Base-by-base conservation (phyloP, 2,888 invertebrate species). In the Hymenopus coronatus region DNA sequence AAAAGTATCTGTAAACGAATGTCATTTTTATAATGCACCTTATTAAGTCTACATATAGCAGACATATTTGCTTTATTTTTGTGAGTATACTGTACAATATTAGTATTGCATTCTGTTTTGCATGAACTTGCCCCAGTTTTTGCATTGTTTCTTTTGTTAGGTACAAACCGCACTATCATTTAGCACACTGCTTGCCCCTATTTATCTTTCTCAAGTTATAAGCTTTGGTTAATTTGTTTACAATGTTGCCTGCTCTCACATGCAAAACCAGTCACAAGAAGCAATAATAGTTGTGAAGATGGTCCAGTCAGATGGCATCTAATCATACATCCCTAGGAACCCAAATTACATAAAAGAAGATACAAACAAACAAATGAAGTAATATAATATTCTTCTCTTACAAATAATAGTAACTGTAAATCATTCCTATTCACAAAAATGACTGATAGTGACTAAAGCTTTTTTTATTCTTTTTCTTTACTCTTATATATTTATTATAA, bases 401-500 rank as follows among this genome's bases (percentile, higher is more conserved):
- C 33, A 30, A 83, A 30, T 88, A 88, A 88, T 88, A 88, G 83
- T 88, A 27, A 88, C 82, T 81, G 46, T 83, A 88, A 46, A 70
- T 40, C 81, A n/a, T 33, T 12, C 82, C 6, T 88, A 88, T 88
- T 70, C 85, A 88, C 88, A 90, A 28, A 88, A 88, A 88, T 88
- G 89, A 90, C 90, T 90, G 82, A 89, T 82, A 84, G 70, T 90
- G 90, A 90, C 90, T 90, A 89, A 89, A 90, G 89, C 89, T 88
- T 89, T 89, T 90, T 90, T 40, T 54, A 85, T 88, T 83, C 82
- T 33, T 85, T 86, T 85, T 85, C 85, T 85, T 82, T 40, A 40
- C 88, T 83, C 81, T n/a, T 88, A 89, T 89, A 88, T n/a, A 89
- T 85, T 82, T 81, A 84, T 82, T 87, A 70, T 87, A n/a, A 83